Base-by-base conservation (phyloP, 2,888 invertebrate genomes). In the Clanis bilineata region DNA sequence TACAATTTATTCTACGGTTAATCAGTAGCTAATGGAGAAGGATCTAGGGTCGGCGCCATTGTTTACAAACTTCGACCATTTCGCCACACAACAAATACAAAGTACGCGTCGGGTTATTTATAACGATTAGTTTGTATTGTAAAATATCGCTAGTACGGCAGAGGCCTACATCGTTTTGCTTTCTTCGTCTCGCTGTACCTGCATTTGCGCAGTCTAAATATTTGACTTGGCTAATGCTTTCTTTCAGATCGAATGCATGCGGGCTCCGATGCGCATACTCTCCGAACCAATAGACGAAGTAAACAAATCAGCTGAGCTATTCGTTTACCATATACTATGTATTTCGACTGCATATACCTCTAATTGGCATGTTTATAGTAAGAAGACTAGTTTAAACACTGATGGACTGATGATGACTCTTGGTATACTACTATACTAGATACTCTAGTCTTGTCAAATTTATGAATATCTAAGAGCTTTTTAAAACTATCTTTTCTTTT, bases 151-250 rank as follows among this genome's bases (percentile, higher is more conserved):
- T 57, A 61, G 58, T 63, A 57, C 58, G 55, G 56, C 58, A 62
- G 54, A 57, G 39, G 60, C 58, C 32, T 69, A 71, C 77, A 74
- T 45, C 67, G 74, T 69, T 76, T 70, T 70, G 75, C 74, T 85
- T 82, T 79, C 76, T 78, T 78, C 71, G 45, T 59, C 43, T 61
- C 54, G 28, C 39, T 44, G 18, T 51, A 36, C 56, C 41, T 67
- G 63, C 68, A 43, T 57, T 63, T 59, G 61, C 60, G 64, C 71
- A 72, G 76, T 75, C 73, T 80, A 85, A 88, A 87, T 86, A 86
- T 87, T 88, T 80, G 76, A 73, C 63, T 77, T 73, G 69, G 67
- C 76, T 81, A 82, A 83, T 81, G 82, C 76, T 67, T 70, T 76
- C 65, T 62, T 69, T 59, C 47, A 61, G 65, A 62, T 65, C 25